Percentiles rank a stretch among this genome's conserved stretches.
Conservation (phyloP, 2,113 vertebrate genomes). For the Phrynosoma platyrhinos region DNA sequence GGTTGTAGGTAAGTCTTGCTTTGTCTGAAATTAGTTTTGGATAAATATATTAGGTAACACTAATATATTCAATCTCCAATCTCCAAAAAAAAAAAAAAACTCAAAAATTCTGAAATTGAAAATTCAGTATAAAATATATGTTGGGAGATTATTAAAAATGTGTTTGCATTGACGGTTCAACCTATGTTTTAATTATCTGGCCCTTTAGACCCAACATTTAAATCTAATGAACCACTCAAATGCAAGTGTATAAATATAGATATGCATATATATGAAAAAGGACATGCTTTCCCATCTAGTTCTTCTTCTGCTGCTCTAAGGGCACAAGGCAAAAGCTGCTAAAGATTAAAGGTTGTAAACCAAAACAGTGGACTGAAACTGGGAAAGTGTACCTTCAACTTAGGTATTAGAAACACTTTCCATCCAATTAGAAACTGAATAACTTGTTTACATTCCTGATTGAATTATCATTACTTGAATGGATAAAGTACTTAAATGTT, state of each 20-base stretch:
- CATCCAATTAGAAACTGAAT: conserved; percentile 50
- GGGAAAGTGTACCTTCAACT: conserved; percentile 39
- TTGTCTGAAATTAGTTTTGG: too few relatives aligned
- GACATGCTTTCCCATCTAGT: background rate
- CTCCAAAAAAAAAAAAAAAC: too few relatives aligned
- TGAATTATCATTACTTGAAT: conserved; percentile 36
- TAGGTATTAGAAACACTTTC: conserved; percentile 48
- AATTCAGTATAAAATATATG: background rate
- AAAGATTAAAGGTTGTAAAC: conserved; percentile 22
- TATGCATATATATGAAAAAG: background rate
- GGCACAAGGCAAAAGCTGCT: background rate
- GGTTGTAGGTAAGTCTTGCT: too few relatives aligned
- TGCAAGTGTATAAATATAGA: background rate
- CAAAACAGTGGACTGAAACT: conserved; percentile 42
- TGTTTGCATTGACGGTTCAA: background rate
- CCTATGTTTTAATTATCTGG: background rate
- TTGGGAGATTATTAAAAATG: background rate
- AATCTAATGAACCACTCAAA: conserved; percentile 23
- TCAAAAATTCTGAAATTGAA: background rate
- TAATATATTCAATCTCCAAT: too few relatives aligned
- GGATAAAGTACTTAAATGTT: conserved; percentile 47
- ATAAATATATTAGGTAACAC: too few relatives aligned
- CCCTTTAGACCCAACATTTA: background rate
- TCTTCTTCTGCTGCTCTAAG: background rate
- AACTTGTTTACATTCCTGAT: conserved; percentile 52